phyloP scores from a whole-genome alignment of 2,797 vertebrate genomes.

The Rhinophrynus dorsalis region DNA sequence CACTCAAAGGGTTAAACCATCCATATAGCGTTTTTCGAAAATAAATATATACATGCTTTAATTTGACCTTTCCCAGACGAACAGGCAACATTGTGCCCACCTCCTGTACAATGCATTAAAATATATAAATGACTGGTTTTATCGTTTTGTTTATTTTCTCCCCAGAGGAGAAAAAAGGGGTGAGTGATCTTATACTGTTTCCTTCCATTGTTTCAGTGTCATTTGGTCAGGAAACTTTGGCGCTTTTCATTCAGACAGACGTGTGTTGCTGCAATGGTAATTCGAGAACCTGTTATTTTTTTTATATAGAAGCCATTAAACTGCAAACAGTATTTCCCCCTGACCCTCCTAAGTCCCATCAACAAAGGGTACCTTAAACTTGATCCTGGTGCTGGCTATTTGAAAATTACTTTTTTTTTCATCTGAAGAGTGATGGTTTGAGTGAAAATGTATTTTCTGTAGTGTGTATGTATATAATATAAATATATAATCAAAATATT shows the following conservation, averaged over 20 bases:
- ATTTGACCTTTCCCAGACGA: no score
- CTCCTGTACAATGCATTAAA: no score
- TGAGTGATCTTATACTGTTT: conserved; percentile 1
- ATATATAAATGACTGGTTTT: no score
- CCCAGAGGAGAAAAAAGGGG: neutral
- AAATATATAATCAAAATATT: no score
- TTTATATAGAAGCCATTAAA: conserved; percentile 6
- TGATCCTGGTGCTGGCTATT: neutral
- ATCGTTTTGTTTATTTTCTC: neutral
- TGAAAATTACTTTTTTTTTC: no score
- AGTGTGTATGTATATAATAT: no score
- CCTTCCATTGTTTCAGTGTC: conserved; percentile 40
- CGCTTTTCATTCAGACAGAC: conserved; percentile 15
- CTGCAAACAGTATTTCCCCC: conserved; percentile 15
- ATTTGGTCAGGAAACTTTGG: conserved; percentile 41
- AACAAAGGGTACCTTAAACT: conserved; percentile 8
- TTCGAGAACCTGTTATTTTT: neutral
- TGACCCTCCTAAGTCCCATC: neutral
- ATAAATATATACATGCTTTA: no score
- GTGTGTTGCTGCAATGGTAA: conserved; percentile 31
- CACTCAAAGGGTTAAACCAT: no score
- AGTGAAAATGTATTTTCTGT: no score
- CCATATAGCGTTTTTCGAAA: no score
- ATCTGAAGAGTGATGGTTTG: no score
- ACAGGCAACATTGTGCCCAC: no score